Evolutionary conservation across 2,888 invertebrate species (phyloP).

Genomic region (Rhagonycha fulva): DNA sequence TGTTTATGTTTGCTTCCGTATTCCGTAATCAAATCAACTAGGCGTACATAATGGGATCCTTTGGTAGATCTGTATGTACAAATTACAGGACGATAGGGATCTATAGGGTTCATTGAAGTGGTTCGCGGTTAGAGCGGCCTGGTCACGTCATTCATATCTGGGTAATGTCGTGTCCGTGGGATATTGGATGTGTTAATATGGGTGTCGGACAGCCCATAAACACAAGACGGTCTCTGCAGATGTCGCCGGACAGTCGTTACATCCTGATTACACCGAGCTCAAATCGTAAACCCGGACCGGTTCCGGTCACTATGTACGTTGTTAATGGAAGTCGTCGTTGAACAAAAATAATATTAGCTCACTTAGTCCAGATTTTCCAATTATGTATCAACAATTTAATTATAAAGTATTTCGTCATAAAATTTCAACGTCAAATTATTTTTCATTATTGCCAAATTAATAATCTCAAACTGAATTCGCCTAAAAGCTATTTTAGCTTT

Average conservation of each 20-base stretch:
- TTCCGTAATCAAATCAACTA: conserved; percentile 27
- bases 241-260: conserved; percentile 54
- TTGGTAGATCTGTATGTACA: conserved; percentile 27
- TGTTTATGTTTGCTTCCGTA: conserved; percentile 27
- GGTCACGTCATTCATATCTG: conserved; percentile 58
- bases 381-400: conserved; percentile 11
- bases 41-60: conserved; percentile 28
- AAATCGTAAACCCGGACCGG: conserved; percentile 44
- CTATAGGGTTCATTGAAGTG: conserved; percentile 30
- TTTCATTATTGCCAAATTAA: background rate
- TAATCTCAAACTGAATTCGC: background rate
- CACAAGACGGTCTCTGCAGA: conserved; percentile 55
- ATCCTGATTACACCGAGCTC: conserved; percentile 50
- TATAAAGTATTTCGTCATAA: conserved; percentile 6
- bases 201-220: conserved; percentile 55
- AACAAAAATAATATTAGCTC: conserved; percentile 32
- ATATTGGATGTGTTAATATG: conserved; percentile 58
- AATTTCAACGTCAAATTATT: background rate
- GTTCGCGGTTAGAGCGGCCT: conserved; percentile 33
- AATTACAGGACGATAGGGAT: conserved; percentile 32
- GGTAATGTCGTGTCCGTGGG: conserved; percentile 54
- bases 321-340: conserved; percentile 24
- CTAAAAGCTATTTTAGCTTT: background rate
- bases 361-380: conserved; percentile 32
- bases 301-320: conserved; percentile 32